These are phyloP conservation scores for Ectropis grisescens DNA, from an alignment of 1,140 invertebrate species.

Conservation along the genomic window DNA sequence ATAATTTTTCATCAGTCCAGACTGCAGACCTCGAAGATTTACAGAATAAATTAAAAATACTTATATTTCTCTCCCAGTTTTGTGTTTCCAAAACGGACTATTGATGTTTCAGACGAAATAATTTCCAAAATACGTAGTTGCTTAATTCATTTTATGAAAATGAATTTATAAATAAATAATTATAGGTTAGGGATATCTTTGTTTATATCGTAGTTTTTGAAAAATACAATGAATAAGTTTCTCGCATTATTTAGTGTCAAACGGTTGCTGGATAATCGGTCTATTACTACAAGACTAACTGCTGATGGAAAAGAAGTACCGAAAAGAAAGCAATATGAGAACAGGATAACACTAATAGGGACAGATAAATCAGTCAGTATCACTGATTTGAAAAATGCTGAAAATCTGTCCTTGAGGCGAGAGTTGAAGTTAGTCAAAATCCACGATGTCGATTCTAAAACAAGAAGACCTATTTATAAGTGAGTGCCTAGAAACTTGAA, in stretches of 20 bases:
- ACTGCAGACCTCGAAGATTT: no score
- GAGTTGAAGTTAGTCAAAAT: slow-evolving; percentile 77
- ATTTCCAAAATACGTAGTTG: no score
- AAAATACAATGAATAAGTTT: slow-evolving; percentile 41
- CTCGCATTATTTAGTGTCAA: slow-evolving; percentile 17
- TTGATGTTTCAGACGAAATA: no score
- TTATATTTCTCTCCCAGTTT: no score
- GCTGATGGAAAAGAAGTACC: slow-evolving; percentile 52
- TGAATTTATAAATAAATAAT: no score
- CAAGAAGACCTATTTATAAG: slow-evolving; percentile 74
- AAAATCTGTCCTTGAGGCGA: slow-evolving; percentile 73
- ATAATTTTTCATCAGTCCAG: no score
- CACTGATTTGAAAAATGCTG: slow-evolving; percentile 71
- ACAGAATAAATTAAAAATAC: no score
- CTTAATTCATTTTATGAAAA: no score
- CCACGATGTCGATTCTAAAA: slow-evolving; percentile 73
- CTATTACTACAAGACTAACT: slow-evolving; percentile 29
- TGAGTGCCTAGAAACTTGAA: no score
- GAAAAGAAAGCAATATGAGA: slow-evolving; percentile 41
- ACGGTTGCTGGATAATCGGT: slow-evolving; percentile 27
- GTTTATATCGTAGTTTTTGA: no score
- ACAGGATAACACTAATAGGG: slow-evolving; percentile 66
- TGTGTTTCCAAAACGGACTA: no score
- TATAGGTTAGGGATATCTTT: no score
- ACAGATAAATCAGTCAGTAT: slow-evolving; percentile 61